Evolutionary conservation across 2,797 vertebrate species (phyloP), one percentile per base, ranked within the genome.

Genomic region (Acanthiza pusilla): DNA sequence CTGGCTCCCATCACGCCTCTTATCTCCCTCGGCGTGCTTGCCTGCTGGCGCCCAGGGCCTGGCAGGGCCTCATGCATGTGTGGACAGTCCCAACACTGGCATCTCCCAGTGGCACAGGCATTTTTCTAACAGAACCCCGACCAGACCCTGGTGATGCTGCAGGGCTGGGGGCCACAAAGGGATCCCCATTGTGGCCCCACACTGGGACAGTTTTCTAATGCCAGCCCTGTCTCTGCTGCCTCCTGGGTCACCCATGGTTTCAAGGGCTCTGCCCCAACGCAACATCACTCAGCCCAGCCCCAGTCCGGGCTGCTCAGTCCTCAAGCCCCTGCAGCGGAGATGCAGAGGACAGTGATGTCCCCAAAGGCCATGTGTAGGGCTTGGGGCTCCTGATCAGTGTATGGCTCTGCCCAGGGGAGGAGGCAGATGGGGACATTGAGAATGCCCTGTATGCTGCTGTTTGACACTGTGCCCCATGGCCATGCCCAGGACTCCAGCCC

Each of bases 21-120:
- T 29, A 43, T 36, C 61, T 1, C 2, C 50, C 16, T 34, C 0
- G 0, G 26, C 53, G 22, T 1, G 3, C 45, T 70, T 5, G 4
- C 26, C 70, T 91, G 60, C 23, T 9, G 3, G 57, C 0, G 0
- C 13, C 21, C 8, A 3, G n/a, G 30, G 48, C 45, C 60, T 45
- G 34, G 32, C 1, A 8, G 43, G 38, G 48, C 21, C 32, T 82
- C 3, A 1, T 34, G 16, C 11, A 3, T 1, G 0, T 54, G 27
- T 21, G 40, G 30, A 58, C 57, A 68, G 40, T 50, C 42, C 19
- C 57, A 36, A 13, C 11, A 29, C 25, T 38, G 45, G 74, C 40
- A 70, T 25, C 60, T 92, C 18, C 34, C 48, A 34, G 27, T 76
- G 32, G 65, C 68, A 80, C 16, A 48, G 26, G 16, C 29, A 42